Conservation (phyloP, 1,140 invertebrate genomes). For the Thereuonema tuberculata region DNA sequence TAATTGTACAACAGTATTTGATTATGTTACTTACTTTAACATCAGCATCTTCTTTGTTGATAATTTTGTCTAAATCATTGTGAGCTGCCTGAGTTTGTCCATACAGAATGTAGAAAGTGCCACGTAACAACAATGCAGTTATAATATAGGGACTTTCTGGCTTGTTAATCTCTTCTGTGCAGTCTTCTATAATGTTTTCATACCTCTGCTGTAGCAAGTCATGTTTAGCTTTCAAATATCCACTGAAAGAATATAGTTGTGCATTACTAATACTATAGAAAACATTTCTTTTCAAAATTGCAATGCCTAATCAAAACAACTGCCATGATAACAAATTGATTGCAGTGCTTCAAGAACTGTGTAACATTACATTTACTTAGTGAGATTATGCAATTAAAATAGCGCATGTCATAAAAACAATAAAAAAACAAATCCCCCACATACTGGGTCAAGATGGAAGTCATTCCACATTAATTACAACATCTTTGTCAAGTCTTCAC, state of each 20-base stretch:
- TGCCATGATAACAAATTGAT: background rate
- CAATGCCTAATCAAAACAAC: background rate
- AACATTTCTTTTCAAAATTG: background rate
- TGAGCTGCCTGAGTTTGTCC: constrained; percentile 54
- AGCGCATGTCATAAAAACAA: too few relatives aligned
- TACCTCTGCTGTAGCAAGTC: constrained; percentile 53
- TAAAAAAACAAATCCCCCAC: too few relatives aligned
- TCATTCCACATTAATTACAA: too few relatives aligned
- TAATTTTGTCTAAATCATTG: constrained; percentile 43
- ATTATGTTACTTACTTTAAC: constrained; percentile 27
- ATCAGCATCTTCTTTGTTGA: too few relatives aligned
- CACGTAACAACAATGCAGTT: constrained; percentile 59
- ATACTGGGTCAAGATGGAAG: too few relatives aligned
- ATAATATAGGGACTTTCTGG: constrained; percentile 34
- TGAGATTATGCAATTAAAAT: too few relatives aligned
- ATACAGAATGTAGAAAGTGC: constrained; percentile 63
- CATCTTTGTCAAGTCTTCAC: too few relatives aligned
- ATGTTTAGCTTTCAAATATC: constrained; percentile 48
- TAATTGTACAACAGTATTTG: background rate
- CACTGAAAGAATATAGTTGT: constrained; percentile 32
- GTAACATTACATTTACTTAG: too few relatives aligned
- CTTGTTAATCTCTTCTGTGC: constrained; percentile 60
- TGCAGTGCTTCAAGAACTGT: too few relatives aligned
- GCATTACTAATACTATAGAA: background rate
- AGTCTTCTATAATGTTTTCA: constrained; percentile 60